Conservation (phyloP, 2,113 vertebrate species). For the Ciconia stormi region DNA sequence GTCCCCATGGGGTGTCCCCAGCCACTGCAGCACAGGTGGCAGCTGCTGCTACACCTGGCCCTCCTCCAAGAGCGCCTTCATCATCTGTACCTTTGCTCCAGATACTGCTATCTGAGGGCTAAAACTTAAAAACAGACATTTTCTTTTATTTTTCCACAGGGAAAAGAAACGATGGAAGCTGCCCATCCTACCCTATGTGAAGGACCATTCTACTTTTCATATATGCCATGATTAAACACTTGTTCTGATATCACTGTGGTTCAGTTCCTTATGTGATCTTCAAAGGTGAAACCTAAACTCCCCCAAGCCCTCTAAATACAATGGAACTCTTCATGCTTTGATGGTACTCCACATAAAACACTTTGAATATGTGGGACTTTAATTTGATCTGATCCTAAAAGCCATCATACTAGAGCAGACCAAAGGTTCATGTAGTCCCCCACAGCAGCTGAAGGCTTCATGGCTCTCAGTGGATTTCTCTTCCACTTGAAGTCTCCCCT, state of each 20-base stretch:
- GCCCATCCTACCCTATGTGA: neutral
- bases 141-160: neutral
- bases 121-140: neutral
- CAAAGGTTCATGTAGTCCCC: neutral
- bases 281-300: slow-evolving; percentile 16
- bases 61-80: neutral
- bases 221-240: neutral
- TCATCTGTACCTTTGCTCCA: neutral
- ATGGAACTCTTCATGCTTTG: slow-evolving; percentile 1
- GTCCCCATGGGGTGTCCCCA: fast-evolving
- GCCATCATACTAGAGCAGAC: neutral
- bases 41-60: neutral
- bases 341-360: neutral
- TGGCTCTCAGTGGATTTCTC: neutral
- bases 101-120: neutral
- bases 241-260: neutral
- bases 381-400: slow-evolving; percentile 27
- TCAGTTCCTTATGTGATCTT: slow-evolving; percentile 2
- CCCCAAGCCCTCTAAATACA: neutral
- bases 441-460: neutral
- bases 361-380: neutral
- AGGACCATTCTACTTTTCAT: neutral
- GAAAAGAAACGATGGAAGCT: neutral
- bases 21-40: fast-evolving
- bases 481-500: neutral